These are phyloP conservation scores for Timandra comae DNA, from an alignment of 2,888 invertebrate genomes.

Conservation along the genomic window DNA sequence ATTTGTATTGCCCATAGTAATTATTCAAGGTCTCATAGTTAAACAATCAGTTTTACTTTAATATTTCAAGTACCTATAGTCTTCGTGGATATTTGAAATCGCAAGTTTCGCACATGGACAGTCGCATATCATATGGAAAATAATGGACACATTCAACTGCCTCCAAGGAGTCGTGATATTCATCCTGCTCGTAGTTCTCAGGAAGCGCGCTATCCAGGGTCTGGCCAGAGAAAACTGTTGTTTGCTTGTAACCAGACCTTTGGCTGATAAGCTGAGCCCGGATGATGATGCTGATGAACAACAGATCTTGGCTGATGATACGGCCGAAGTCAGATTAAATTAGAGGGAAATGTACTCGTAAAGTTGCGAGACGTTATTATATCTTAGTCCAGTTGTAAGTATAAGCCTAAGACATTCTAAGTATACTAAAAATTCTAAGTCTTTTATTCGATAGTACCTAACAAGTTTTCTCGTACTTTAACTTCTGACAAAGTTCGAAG, in stretches of 20 bases:
- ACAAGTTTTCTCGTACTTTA: too few species aligned
- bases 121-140: slow-evolving; percentile 64
- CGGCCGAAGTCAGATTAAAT: slow-evolving; percentile 63
- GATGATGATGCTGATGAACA: slow-evolving; percentile 60
- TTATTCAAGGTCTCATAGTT: too few species aligned
- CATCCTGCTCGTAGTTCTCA: slow-evolving; percentile 74
- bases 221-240: slow-evolving; percentile 61
- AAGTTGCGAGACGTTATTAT: too few species aligned
- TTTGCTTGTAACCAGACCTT: slow-evolving; percentile 38
- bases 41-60: too few species aligned
- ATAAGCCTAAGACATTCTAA: too few species aligned
- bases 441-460: too few species aligned
- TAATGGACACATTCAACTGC: slow-evolving; percentile 79
- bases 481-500: too few species aligned
- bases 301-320: slow-evolving; percentile 56
- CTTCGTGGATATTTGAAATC: slow-evolving; percentile 84
- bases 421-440: too few species aligned
- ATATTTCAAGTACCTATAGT: too few species aligned
- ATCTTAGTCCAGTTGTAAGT: too few species aligned
- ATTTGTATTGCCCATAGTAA: too few species aligned
- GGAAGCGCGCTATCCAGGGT: slow-evolving; percentile 73
- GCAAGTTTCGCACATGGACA: slow-evolving; percentile 67
- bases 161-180: slow-evolving; percentile 81
- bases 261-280: slow-evolving; percentile 56
- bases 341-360: too few species aligned